Conservation (phyloP, 2,113 vertebrate genomes). For the Cavia porcellus region DNA sequence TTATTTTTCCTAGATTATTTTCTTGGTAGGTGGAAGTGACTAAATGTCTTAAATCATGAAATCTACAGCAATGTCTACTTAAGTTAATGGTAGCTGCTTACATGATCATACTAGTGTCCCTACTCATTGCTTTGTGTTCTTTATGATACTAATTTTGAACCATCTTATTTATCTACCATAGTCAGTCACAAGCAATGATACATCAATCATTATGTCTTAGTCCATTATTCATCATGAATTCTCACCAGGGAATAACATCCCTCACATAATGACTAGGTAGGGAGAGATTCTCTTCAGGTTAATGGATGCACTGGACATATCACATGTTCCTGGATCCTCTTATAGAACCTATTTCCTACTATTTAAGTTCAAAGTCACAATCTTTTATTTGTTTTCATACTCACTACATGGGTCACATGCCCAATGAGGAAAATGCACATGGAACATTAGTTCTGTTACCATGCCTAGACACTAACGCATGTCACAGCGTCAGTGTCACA, state of each 20-base stretch:
- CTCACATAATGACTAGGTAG: background rate
- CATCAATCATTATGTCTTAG: background rate
- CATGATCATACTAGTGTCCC: background rate
- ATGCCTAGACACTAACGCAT: background rate
- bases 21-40: background rate
- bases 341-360: background rate
- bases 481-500: background rate
- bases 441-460: background rate
- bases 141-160: background rate
- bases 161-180: conserved; percentile 27
- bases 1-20: conserved; percentile 7
- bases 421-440: background rate
- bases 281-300: background rate
- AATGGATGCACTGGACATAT: background rate
- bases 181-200: conserved; percentile 1
- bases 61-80: conserved; percentile 7
- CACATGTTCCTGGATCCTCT: background rate
- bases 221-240: conserved; percentile 2
- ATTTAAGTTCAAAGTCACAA: background rate
- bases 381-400: background rate
- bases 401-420: background rate
- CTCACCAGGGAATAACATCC: background rate
- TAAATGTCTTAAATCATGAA: background rate
- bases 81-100: background rate
- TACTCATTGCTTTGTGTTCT: conserved; percentile 20